These are phyloP conservation scores for Felis chaus DNA, from an alignment of 2,113 vertebrate species.

Conservation along the genomic window DNA sequence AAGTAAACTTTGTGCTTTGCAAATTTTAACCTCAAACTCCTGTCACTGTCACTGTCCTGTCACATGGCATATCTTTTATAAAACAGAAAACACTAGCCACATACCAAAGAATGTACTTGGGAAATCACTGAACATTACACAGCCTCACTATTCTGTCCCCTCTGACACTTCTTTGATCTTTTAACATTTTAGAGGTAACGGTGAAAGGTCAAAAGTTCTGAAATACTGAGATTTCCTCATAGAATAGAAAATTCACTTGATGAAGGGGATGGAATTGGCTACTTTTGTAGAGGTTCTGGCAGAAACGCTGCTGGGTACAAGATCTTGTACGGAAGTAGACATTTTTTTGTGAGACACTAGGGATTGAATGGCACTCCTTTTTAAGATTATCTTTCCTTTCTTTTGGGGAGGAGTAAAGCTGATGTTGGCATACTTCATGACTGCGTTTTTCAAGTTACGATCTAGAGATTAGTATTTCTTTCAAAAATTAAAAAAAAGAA, in stretches of 20 bases:
- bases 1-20: neutral
- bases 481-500: slow-evolving; percentile 2
- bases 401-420: neutral
- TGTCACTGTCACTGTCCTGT: neutral
- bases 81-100: neutral
- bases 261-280: neutral
- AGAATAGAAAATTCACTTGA: neutral
- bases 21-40: neutral
- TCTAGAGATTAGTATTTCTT: neutral
- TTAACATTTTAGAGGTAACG: neutral
- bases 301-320: neutral
- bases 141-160: neutral
- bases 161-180: neutral
- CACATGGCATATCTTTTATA: neutral
- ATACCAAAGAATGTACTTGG: neutral
- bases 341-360: neutral
- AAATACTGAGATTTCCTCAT: neutral
- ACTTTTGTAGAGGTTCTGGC: neutral
- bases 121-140: neutral
- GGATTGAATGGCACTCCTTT: neutral
- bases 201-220: neutral
- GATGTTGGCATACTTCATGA: neutral
- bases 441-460: neutral
- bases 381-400: neutral
- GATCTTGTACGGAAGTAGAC: neutral